These are phyloP conservation scores for Bhutanitis thaidina DNA, from an alignment of 2,888 invertebrate species.

Conservation along the genomic window DNA sequence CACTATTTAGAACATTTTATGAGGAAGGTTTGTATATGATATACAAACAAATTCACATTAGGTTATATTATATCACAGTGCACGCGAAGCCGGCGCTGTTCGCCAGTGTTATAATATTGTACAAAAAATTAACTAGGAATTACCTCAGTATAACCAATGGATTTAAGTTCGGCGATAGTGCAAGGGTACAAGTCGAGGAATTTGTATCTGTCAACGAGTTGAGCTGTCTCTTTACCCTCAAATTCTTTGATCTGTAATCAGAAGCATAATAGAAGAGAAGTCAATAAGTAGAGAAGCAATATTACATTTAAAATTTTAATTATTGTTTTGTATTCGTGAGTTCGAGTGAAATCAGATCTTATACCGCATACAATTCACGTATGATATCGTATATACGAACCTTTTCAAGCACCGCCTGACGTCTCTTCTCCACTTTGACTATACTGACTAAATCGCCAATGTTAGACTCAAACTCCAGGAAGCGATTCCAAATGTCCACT, in stretches of 20 bases:
- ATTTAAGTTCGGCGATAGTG: constrained; percentile 91
- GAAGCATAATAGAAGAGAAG: background rate
- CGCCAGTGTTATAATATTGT: no score
- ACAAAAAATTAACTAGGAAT: constrained; percentile 4
- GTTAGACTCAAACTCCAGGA: constrained; percentile 98
- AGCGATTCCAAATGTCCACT: constrained; percentile 99
- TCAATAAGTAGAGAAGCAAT: no score
- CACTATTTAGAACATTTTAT: no score
- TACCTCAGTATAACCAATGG: constrained; percentile 91
- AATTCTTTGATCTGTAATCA: constrained; percentile 91
- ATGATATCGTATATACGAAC: constrained; percentile 56
- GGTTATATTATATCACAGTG: no score
- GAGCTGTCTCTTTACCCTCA: constrained; percentile 97
- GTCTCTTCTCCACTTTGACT: constrained; percentile 96
- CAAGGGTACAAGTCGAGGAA: constrained; percentile 98
- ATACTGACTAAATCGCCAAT: constrained; percentile 98
- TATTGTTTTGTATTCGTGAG: no score
- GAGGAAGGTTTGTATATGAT: no score
- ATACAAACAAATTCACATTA: background rate
- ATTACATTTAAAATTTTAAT: no score
- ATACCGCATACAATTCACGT: no score
- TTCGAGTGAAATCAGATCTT: no score
- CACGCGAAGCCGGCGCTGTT: no score
- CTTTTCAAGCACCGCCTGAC: constrained; percentile 94
- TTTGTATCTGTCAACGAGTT: constrained; percentile 97